phyloP scores from a whole-genome alignment of 2,113 vertebrate species.

The Gymnogyps californianus region DNA sequence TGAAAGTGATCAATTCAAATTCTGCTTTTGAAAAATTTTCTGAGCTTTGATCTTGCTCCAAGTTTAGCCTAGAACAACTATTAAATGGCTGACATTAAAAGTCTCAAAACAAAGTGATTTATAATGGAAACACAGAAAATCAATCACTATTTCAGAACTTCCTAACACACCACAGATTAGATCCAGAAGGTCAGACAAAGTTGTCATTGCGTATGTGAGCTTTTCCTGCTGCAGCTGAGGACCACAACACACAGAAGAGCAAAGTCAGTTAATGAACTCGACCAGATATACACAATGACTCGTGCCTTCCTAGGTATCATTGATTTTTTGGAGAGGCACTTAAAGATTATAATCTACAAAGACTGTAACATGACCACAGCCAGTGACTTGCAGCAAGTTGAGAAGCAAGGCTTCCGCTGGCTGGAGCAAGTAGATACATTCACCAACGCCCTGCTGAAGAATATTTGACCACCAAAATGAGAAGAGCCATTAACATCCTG shows the following conservation, averaged over 20 bases:
- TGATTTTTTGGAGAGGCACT: background rate
- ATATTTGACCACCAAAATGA: constrained; percentile 28
- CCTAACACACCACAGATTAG: constrained; percentile 55
- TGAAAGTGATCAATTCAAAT: constrained; percentile 30
- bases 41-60: constrained; percentile 52
- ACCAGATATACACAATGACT: background rate
- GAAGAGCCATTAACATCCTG: constrained; percentile 54
- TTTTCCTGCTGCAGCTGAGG: background rate
- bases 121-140: constrained; percentile 66
- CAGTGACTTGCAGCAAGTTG: background rate
- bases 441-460: constrained; percentile 29
- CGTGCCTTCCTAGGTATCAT: background rate
- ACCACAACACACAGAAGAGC: background rate
- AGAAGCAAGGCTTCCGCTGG: background rate
- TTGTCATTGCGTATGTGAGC: constrained; percentile 18
- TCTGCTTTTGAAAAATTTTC: constrained; percentile 22
- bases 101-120: constrained; percentile 57
- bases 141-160: constrained; percentile 66
- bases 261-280: background rate
- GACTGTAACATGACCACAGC: background rate
- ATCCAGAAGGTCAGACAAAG: constrained; percentile 62
- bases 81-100: constrained; percentile 20
- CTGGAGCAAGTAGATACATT: background rate
- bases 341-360: background rate
- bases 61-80: constrained; percentile 43